phyloP scores from a whole-genome alignment of 2,888 invertebrate species.

The Trichogramma dendrolimi region DNA sequence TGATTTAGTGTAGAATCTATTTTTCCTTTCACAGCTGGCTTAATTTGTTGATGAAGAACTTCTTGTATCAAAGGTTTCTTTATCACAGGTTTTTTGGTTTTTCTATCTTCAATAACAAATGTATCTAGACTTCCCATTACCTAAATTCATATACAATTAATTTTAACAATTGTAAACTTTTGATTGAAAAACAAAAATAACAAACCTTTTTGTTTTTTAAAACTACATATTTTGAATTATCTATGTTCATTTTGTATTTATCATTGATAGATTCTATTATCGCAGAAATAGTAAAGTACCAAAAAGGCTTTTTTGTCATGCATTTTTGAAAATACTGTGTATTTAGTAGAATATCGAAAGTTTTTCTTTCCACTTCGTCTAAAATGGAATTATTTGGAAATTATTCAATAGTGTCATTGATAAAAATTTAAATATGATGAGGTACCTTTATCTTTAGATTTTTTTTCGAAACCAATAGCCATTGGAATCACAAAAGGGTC shows the following conservation, averaged over 20 bases:
- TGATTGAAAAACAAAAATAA: not conserved
- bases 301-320: constrained; percentile 65
- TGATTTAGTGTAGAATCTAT: not conserved
- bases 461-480: constrained; percentile 81
- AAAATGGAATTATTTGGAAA: constrained; percentile 25
- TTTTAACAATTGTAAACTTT: not conserved
- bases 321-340: constrained; percentile 74
- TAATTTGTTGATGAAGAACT: constrained; percentile 45
- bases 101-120: constrained; percentile 71
- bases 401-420: not conserved
- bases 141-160: constrained; percentile 28
- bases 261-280: constrained; percentile 74
- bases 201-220: constrained; percentile 66
- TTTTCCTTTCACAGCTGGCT: not conserved
- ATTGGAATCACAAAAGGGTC: constrained; percentile 79
- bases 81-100: constrained; percentile 55
- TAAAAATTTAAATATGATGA: constrained; percentile 2
- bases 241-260: constrained; percentile 71
- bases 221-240: constrained; percentile 63
- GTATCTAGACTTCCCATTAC: constrained; percentile 69
- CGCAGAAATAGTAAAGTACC: constrained; percentile 74
- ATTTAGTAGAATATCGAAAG: constrained; percentile 81
- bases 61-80: constrained; percentile 61
- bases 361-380: constrained; percentile 68
- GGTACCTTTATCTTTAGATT: constrained; percentile 70